Evolutionary conservation across 2,888 invertebrate genomes (phyloP).

Genomic region (Habrosyne pyritoides): DNA sequence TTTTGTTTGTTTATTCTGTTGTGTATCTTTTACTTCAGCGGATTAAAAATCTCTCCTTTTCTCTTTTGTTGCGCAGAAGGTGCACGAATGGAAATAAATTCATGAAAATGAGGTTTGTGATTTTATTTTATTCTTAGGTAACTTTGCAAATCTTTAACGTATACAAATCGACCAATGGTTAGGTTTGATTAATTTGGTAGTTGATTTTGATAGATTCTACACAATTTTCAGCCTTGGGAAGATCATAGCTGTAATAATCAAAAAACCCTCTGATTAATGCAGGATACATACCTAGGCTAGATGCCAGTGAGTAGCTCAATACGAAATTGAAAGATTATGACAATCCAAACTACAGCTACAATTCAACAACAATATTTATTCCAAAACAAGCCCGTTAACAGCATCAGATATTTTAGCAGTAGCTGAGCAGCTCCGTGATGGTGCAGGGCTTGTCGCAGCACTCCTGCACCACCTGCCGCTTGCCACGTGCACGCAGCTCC

Average conservation of each 20-base stretch:
- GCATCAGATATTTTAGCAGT: slow-evolving; percentile 22
- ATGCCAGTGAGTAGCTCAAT: no score
- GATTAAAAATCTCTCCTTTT: not conserved
- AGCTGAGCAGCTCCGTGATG: slow-evolving; percentile 31
- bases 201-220: no score
- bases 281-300: no score
- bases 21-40: not conserved
- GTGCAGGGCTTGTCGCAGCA: slow-evolving; percentile 45
- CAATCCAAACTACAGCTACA: not conserved
- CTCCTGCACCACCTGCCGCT: slow-evolving; percentile 34
- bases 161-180: no score
- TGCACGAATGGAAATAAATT: not conserved
- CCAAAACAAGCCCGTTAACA: not conserved
- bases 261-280: no score
- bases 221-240: not conserved
- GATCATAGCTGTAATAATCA: no score
- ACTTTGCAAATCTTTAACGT: no score
- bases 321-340: not conserved
- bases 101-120: not conserved
- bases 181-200: no score
- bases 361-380: not conserved
- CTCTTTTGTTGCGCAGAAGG: not conserved
- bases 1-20: not conserved
- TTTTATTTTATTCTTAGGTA: not conserved
- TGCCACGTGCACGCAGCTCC: slow-evolving; percentile 27